Percentiles rank a stretch among this genome's conserved stretches.
These are phyloP conservation scores for Philereme vetulata DNA, from an alignment of 2,888 invertebrate species.

Conservation along the genomic window DNA sequence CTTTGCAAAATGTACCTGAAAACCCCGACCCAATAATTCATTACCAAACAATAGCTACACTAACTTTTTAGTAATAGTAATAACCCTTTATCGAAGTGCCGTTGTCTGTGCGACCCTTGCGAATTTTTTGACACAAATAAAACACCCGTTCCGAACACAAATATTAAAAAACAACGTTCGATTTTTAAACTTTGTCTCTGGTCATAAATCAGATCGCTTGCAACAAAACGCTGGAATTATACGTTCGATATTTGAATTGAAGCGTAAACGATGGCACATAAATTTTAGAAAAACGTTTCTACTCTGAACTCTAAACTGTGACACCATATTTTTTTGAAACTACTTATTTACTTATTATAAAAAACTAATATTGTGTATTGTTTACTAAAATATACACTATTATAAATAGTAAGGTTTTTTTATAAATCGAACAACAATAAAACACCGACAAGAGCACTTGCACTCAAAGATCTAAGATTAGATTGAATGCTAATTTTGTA, in stretches of 20 bases:
- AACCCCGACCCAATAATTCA: constrained; percentile 82
- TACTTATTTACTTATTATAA: background rate
- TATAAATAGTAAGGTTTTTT: background rate
- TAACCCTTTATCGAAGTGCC: constrained; percentile 73
- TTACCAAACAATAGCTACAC: constrained; percentile 78
- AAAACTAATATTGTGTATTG: background rate
- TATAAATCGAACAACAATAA: constrained; percentile 35
- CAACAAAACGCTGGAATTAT: constrained; percentile 70
- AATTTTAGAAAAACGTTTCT: background rate
- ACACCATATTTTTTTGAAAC: background rate
- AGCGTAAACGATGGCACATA: constrained; percentile 61
- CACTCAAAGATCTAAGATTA: constrained; percentile 59
- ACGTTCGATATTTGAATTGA: constrained; percentile 71
- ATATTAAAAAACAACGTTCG: constrained; percentile 71
- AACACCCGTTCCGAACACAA: constrained; percentile 80
- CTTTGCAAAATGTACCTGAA: constrained; percentile 81
- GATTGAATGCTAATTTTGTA: constrained; percentile 64
- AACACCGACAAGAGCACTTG: constrained; percentile 47
- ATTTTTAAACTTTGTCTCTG: constrained; percentile 74
- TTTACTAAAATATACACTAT: background rate
- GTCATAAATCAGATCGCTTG: constrained; percentile 78
- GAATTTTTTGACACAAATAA: constrained; percentile 80
- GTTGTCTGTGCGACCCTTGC: constrained; percentile 77
- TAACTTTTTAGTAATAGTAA: constrained; percentile 79
- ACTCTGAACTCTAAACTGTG: background rate